Base-by-base conservation (phyloP, 2,113 vertebrate genomes). In the Oncorhynchus mykiss region DNA sequence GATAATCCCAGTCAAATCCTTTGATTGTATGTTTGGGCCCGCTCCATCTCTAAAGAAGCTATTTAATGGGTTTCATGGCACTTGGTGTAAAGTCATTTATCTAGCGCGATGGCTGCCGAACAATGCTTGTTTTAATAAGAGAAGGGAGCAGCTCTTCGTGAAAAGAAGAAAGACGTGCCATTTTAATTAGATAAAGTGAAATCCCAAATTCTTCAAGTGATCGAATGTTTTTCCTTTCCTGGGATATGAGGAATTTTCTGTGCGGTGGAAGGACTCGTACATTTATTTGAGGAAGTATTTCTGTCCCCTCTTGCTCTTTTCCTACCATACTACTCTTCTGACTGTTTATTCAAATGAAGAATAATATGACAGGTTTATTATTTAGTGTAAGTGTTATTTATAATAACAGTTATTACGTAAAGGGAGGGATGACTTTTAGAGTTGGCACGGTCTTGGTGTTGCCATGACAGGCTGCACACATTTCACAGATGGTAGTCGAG, bases 1-100 rank as follows among this genome's bases (percentile, higher is more conserved):
- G 96, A 96, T 97, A 97, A 99, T 97, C 95, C 95, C 91, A 93
- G 88, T 93, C 93, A 96, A 97, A 99, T 97, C 95, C 94, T 96
- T 96, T 96, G 96, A 98, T 97, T 98, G 96, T 97, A 94, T 94
- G 93, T 96, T 98, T 97, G 96, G 96, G 97, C 91, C 85, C 70
- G 91, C 94, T 97, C 96, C 96, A 97, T 95, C 94, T 94, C 91
- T 93, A 94, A 95, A 96, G 92, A 93, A 96, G 89, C 91, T 87
- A 90, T 94, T 93, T 96, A 98, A 97, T 97, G 96, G 95, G 93
- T 92, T 96, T 94, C 92, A 93, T 97, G 95, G 96, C 95, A 96
- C 95, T 96, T 94, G 94, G 92, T 95, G 92, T 94, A 87, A 93
- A 94, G 95, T 95, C 92, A 95, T 96, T 96, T 96, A 95, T 97